Conservation (phyloP, 2,113 vertebrate genomes). For the Malurus alboscapulatus region DNA sequence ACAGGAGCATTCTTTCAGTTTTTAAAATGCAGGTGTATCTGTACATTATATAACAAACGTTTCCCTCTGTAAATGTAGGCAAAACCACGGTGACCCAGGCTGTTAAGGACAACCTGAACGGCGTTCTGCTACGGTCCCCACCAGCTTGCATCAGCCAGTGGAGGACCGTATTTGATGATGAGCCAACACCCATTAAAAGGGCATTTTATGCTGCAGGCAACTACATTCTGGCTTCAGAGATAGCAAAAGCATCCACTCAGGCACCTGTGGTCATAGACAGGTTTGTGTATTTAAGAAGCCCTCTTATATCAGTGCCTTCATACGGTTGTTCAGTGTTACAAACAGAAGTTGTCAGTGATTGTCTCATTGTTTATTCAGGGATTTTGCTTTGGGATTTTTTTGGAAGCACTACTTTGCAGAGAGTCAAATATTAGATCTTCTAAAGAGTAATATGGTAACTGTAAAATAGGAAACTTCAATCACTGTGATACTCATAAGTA, state of each 20-base stretch:
- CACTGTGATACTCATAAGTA: not conserved
- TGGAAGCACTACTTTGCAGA: not conserved
- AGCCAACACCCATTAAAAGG: constrained; percentile 84
- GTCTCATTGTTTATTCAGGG: not conserved
- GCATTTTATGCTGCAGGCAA: constrained; percentile 93
- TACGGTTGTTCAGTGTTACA: not conserved
- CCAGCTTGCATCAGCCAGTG: constrained; percentile 82
- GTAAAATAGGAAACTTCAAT: not conserved
- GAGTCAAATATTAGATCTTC: not conserved
- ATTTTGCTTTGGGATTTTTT: not conserved
- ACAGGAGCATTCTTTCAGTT: not conserved
- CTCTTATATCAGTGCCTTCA: not conserved
- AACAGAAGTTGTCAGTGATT: not conserved
- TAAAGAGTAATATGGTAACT: not conserved
- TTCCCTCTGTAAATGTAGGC: constrained; percentile 69
- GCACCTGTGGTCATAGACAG: constrained; percentile 90
- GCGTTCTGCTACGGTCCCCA: constrained; percentile 81
- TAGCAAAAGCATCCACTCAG: constrained; percentile 70
- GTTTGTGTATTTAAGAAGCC: constrained; percentile 64
- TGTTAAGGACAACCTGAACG: constrained; percentile 76
- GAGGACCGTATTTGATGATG: constrained; percentile 84
- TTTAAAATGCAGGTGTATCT: not conserved
- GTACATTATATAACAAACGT: not conserved
- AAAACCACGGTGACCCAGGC: constrained; percentile 89
- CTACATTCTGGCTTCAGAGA: constrained; percentile 88